Conservation (phyloP, 2,888 invertebrate genomes). For the Girardia tigrina region DNA sequence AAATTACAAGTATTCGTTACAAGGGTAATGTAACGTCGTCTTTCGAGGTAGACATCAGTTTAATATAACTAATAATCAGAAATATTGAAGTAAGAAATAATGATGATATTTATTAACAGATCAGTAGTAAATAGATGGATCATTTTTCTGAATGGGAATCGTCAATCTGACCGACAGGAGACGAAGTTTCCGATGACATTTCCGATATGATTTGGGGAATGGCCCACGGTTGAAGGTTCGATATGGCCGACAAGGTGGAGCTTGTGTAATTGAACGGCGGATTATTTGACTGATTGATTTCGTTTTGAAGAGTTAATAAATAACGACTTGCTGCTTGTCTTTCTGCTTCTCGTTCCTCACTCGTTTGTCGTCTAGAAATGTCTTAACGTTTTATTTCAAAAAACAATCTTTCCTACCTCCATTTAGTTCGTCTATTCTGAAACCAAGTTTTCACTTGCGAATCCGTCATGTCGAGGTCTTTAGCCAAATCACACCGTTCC, state of each 20-base stretch:
- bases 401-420: slow-evolving; percentile 65
- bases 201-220: slow-evolving; percentile 1
- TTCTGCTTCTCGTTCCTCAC: slow-evolving; percentile 90
- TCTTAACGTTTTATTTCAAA: not conserved
- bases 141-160: not conserved
- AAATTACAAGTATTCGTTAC: no score
- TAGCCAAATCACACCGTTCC: slow-evolving; percentile 80
- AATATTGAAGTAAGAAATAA: no score
- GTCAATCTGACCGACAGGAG: not conserved
- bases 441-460: slow-evolving; percentile 85
- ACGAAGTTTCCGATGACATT: not conserved
- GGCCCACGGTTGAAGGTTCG: slow-evolving; percentile 31
- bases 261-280: slow-evolving; percentile 6
- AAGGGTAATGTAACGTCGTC: no score
- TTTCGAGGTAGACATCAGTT: no score
- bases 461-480: slow-evolving; percentile 93
- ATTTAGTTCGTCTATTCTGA: slow-evolving; percentile 89
- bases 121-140: no score
- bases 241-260: slow-evolving; percentile 29
- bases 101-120: no score
- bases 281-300: slow-evolving; percentile 28
- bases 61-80: no score
- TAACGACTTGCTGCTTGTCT: slow-evolving; percentile 90
- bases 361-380: slow-evolving; percentile 80
- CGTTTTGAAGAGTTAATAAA: slow-evolving; percentile 85